These are phyloP conservation scores for Lumbricus terrestris DNA, from an alignment of 2,888 invertebrate genomes.

Conservation along the genomic window DNA sequence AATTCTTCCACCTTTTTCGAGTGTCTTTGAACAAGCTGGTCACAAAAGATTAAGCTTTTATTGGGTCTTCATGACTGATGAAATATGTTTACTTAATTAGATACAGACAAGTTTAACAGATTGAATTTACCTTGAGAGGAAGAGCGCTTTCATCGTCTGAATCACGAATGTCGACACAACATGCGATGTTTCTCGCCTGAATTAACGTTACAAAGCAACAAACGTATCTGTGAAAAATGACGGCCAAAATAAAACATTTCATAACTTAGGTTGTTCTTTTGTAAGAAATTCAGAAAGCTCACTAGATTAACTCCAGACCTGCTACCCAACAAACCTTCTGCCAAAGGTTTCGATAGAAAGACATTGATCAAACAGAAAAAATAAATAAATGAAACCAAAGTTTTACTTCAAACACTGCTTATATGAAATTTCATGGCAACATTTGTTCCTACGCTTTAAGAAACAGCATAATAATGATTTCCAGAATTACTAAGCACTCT, in stretches of 20 bases:
- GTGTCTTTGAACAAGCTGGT: not conserved
- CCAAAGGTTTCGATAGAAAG: not conserved
- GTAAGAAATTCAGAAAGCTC: not conserved
- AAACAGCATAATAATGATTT: not conserved
- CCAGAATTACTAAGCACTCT: not conserved
- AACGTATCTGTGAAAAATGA: not conserved
- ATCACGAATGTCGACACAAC: conserved; percentile 82
- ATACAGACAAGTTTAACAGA: not conserved
- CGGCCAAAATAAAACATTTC: too few relatives aligned
- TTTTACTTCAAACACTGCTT: not conserved
- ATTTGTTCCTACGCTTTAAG: not conserved
- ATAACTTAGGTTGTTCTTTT: too few relatives aligned
- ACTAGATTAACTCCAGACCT: not conserved
- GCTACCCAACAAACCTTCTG: not conserved
- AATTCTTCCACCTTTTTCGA: not conserved
- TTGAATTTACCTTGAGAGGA: conserved; percentile 72
- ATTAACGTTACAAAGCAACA: conserved; percentile 29
- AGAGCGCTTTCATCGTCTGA: conserved; percentile 73
- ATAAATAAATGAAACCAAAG: too few relatives aligned
- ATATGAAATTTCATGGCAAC: not conserved
- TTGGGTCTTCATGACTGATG: too few relatives aligned
- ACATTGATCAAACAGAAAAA: too few relatives aligned
- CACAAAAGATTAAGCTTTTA: not conserved
- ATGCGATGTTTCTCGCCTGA: conserved; percentile 90
- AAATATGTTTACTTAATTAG: not conserved